Evolutionary conservation across 2,113 vertebrate species (phyloP).

Genomic region (Hiodon tergisus): DNA sequence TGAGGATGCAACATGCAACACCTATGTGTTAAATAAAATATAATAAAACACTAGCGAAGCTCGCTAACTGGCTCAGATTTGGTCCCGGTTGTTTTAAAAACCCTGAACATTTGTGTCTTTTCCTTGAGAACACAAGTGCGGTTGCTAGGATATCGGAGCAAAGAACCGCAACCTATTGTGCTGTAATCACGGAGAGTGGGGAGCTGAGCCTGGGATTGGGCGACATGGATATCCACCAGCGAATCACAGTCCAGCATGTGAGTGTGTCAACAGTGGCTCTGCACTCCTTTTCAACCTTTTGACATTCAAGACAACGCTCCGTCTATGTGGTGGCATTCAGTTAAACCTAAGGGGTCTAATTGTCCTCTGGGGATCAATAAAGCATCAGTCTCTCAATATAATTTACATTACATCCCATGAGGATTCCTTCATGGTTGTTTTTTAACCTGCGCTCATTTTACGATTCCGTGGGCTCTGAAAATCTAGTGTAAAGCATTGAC

Average conservation of each 20-base stretch:
- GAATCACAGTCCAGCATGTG: constrained; percentile 76
- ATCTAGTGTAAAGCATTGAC: too few relatives aligned
- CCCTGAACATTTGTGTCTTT: constrained; percentile 11
- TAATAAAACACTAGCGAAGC: too few relatives aligned
- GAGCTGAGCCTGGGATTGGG: constrained; percentile 77
- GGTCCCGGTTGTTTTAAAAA: background rate
- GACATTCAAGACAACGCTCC: constrained; percentile 7
- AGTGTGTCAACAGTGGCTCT: constrained; percentile 29
- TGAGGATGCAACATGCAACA: too few relatives aligned
- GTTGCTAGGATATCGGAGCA: constrained; percentile 51
- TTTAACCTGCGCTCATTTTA: too few relatives aligned
- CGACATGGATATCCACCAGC: constrained; percentile 83
- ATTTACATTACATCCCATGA: too few relatives aligned
- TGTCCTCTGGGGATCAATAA: too few relatives aligned
- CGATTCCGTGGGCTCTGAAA: too few relatives aligned
- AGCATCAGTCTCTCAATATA: too few relatives aligned
- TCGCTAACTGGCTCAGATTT: background rate
- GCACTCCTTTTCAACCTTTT: background rate
- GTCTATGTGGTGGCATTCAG: background rate
- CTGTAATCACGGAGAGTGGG: constrained; percentile 60
- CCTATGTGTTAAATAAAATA: too few relatives aligned
- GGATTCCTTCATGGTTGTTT: too few relatives aligned
- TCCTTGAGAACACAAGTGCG: constrained; percentile 54
- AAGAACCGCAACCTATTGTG: constrained; percentile 66
- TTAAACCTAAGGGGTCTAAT: too few relatives aligned